phyloP scores from a whole-genome alignment of 2,113 vertebrate species.

The Bagarius yarrelli region DNA sequence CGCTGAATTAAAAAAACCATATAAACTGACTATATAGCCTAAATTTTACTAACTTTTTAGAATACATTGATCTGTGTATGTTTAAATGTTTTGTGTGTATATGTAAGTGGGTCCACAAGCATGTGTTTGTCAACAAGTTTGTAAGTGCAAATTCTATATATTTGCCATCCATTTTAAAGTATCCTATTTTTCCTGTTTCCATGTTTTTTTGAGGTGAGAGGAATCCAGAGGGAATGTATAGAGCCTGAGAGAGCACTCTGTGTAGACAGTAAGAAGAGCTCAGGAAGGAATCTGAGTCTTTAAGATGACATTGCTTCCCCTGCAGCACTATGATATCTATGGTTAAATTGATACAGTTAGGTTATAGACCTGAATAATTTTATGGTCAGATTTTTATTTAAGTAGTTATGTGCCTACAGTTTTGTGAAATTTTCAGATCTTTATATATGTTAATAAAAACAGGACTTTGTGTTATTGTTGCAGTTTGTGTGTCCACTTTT shows the following conservation, averaged over 20 bases:
- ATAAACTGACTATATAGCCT: neutral
- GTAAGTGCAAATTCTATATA: neutral
- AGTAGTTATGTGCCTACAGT: too few relatives aligned
- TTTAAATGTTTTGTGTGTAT: neutral
- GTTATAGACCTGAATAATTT: too few relatives aligned
- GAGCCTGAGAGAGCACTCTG: neutral
- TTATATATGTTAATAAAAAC: too few relatives aligned
- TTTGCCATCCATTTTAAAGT: neutral
- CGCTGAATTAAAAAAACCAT: neutral
- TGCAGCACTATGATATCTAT: neutral
- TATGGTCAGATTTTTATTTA: too few relatives aligned
- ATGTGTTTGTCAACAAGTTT: constrained; percentile 11
- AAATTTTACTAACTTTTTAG: neutral
- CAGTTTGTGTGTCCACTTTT: neutral
- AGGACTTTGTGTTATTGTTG: constrained; percentile 9
- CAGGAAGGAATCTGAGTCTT: neutral
- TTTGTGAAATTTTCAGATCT: too few relatives aligned
- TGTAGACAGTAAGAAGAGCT: neutral
- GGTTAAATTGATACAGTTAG: neutral
- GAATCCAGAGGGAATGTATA: neutral
- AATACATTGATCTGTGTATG: neutral
- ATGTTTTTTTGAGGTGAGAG: neutral
- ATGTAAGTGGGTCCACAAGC: neutral
- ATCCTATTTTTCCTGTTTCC: neutral
- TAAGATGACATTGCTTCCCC: neutral